Evolutionary conservation across 2,797 vertebrate species (phyloP).

Genomic region (Eleutherodactylus coqui): DNA sequence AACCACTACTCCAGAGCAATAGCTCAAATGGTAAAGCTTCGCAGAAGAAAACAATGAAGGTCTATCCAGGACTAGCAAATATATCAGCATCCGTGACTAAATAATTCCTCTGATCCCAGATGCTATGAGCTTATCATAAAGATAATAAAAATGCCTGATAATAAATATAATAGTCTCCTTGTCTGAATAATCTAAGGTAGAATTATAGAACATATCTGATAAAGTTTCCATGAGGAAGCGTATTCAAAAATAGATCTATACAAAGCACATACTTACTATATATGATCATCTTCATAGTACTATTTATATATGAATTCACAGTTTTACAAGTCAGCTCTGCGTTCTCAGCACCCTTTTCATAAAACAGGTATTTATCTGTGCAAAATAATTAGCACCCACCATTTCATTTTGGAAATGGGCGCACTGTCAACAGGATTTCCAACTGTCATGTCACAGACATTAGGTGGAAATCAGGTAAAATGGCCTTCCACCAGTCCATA

Average conservation of each 20-base stretch:
- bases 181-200: background rate
- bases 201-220: slow-evolving; percentile 4
- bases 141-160: background rate
- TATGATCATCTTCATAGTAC: slow-evolving; percentile 15
- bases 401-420: background rate
- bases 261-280: slow-evolving; percentile 52
- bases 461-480: background rate
- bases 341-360: background rate
- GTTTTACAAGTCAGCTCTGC: slow-evolving; percentile 28
- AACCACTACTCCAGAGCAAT: background rate
- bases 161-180: background rate
- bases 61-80: background rate
- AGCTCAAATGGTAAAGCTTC: background rate
- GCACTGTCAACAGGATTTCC: background rate
- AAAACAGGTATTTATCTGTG: slow-evolving; percentile 15
- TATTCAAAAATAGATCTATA: slow-evolving; percentile 55
- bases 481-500: background rate
- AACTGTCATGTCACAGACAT: background rate
- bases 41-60: background rate
- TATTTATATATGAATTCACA: slow-evolving; percentile 54
- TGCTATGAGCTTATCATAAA: background rate
- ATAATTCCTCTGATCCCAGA: background rate
- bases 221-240: background rate
- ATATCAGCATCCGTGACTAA: background rate
- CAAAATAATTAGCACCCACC: slow-evolving; percentile 62